Evolutionary conservation across 2,888 invertebrate genomes (phyloP), one percentile per base, ranked within the genome.

Genomic region (Thera britannica): DNA sequence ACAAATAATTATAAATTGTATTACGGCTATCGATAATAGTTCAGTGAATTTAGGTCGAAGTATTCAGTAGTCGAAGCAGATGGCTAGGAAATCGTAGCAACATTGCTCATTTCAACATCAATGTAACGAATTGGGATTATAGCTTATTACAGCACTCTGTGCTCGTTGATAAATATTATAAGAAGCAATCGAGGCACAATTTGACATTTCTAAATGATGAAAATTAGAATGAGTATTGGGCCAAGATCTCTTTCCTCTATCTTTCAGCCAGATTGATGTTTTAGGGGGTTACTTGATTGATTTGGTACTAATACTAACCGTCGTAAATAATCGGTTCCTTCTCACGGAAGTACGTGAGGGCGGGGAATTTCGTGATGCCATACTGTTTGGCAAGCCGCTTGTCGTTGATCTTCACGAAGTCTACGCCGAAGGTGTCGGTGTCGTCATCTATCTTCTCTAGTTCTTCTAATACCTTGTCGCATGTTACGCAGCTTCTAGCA

Each of bases 321-420:
- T 98, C 98, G 94, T 98, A 99, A 86, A 98, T 97, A 89, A 98
- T 98, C 86, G 98, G 98, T 94, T 98, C 97, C 93, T 97, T 98
- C 92, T 98, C 97, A 93, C 98, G 96, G 95, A 98, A 99, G 92
- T 98, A 99, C 83, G 98, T 98, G 93, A 99, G 97, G 80, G 98
- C 97, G 83, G 99, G 99, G 93, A 98, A 98, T 92, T 96, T 98
- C 90, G 97, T 97, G 93, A 99, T 98, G 90, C 98, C 98, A 95
- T 98, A 97, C 87, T 98, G 98, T 90, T 98, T 98, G 78, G 99
- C 98, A 86, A 98, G 95, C 95, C 98, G 96, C 95, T 98, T 98
- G 95, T 98, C 98, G 95, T 98, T 98, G 92, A 98, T 98, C 94
- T 98, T 98, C 82, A 98, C 98, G 94, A 98, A 98, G 94, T 98